Evolutionary conservation across 2,797 vertebrate genomes (phyloP).

Genomic region (Sciurus vulgaris): DNA sequence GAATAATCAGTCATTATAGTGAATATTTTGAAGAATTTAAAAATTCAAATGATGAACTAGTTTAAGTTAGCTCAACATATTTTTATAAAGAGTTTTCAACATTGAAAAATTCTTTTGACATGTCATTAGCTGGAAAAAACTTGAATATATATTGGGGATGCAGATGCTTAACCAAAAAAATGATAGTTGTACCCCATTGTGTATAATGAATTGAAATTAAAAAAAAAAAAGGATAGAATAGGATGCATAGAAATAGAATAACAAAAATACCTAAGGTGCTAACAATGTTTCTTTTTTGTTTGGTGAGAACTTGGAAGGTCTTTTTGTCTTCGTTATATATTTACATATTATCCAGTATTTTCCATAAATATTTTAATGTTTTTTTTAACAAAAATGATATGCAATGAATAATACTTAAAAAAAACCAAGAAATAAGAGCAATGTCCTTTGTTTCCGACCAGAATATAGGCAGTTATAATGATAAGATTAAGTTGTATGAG

Average conservation of each 20-base stretch:
- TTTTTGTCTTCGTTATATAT: neutral
- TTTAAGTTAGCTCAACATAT: constrained; percentile 15
- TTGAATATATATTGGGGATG: neutral
- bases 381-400: constrained; percentile 27
- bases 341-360: constrained; percentile 26
- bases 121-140: neutral
- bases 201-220: too few relatives aligned
- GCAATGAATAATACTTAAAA: neutral
- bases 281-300: constrained; percentile 8
- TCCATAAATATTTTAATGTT: neutral
- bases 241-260: neutral
- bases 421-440: neutral
- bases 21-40: constrained; percentile 50
- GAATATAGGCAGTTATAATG: neutral
- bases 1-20: constrained; percentile 6
- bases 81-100: neutral
- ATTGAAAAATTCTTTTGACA: constrained; percentile 21
- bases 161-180: neutral
- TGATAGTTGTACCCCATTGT: too few relatives aligned
- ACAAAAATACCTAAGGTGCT: neutral
- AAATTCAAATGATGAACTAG: constrained; percentile 13
- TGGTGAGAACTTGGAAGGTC: neutral
- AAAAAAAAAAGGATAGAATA: neutral
- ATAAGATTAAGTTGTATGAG: neutral
- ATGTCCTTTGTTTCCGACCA: neutral